phyloP scores from a whole-genome alignment of 2,113 vertebrate genomes.

The Clarias magur region DNA sequence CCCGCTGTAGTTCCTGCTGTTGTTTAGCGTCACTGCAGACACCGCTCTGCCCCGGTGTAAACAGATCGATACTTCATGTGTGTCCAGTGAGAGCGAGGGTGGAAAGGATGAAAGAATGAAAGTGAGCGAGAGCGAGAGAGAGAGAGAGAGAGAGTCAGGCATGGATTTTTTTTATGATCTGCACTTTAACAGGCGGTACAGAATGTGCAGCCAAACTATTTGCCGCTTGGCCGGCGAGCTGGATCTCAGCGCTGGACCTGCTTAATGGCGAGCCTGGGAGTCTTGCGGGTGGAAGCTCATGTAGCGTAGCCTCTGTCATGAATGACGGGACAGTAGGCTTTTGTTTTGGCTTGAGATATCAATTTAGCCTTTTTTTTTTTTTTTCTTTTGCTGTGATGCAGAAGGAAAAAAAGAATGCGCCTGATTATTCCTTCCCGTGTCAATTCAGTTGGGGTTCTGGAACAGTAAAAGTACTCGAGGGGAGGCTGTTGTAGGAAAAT shows the following conservation, averaged over 20 bases:
- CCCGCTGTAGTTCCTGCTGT: constrained; percentile 10
- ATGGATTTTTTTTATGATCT: constrained; percentile 39
- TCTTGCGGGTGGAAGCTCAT: background rate
- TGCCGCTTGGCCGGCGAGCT: constrained; percentile 65
- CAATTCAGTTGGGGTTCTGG: background rate
- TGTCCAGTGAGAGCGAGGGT: constrained; percentile 10
- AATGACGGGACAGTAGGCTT: background rate
- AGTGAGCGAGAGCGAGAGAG: constrained; percentile 35
- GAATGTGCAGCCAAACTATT: constrained; percentile 75
- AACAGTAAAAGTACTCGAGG: background rate
- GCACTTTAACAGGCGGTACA: constrained; percentile 69
- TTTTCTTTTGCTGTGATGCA: background rate
- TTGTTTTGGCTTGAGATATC: constrained; percentile 12
- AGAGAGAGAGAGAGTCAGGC: constrained; percentile 57
- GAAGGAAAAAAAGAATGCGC: background rate
- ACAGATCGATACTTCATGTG: constrained; percentile 48
- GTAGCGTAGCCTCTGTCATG: constrained; percentile 7
- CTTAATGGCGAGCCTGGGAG: constrained; percentile 40
- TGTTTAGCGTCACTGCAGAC: constrained; percentile 37
- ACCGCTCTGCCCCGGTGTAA: constrained; percentile 36
- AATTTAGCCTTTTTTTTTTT: background rate
- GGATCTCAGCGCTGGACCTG: constrained; percentile 47
- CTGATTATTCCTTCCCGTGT: background rate
- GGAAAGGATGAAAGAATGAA: constrained; percentile 55
- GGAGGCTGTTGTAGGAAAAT: background rate